Percentiles rank a stretch among this genome's conserved stretches.
These are phyloP conservation scores for Ceratothoa steindachneri DNA, from an alignment of 2,888 invertebrate genomes.

Conservation along the genomic window DNA sequence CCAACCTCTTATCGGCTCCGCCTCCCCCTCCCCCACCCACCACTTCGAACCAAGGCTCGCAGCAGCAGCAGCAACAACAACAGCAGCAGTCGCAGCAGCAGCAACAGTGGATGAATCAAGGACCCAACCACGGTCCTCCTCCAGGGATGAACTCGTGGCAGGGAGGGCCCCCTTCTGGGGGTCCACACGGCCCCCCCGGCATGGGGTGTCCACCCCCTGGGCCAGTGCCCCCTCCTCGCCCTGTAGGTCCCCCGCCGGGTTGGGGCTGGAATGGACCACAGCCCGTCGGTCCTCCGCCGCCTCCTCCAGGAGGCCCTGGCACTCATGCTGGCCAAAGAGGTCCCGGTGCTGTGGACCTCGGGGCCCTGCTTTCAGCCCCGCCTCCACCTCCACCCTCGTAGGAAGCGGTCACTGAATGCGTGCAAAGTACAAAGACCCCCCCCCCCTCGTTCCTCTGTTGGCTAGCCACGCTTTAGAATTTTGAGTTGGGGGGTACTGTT, in stretches of 20 bases:
- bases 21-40: constrained; percentile 51
- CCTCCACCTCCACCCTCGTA: constrained; percentile 38
- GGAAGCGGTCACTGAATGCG: neutral
- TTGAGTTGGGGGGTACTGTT: no score
- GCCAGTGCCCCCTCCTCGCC: constrained; percentile 58
- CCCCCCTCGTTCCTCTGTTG: neutral
- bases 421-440: constrained; percentile 18
- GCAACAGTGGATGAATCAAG: constrained; percentile 28
- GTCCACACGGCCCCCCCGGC: constrained; percentile 43
- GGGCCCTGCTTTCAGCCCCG: constrained; percentile 44
- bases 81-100: constrained; percentile 52
- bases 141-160: constrained; percentile 48
- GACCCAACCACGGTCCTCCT: constrained; percentile 46
- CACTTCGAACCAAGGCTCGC: constrained; percentile 51
- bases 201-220: constrained; percentile 53
- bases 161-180: constrained; percentile 47
- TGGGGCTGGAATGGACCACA: constrained; percentile 46
- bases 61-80: constrained; percentile 49
- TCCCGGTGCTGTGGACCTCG: constrained; percentile 41
- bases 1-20: constrained; percentile 43
- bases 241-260: constrained; percentile 45
- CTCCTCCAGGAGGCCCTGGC: constrained; percentile 46
- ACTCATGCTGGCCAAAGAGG: constrained; percentile 38
- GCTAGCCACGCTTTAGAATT: no score
- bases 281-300: constrained; percentile 48